Evolutionary conservation across 2,888 invertebrate genomes (phyloP).

Genomic region (Marronus borbonicus): DNA sequence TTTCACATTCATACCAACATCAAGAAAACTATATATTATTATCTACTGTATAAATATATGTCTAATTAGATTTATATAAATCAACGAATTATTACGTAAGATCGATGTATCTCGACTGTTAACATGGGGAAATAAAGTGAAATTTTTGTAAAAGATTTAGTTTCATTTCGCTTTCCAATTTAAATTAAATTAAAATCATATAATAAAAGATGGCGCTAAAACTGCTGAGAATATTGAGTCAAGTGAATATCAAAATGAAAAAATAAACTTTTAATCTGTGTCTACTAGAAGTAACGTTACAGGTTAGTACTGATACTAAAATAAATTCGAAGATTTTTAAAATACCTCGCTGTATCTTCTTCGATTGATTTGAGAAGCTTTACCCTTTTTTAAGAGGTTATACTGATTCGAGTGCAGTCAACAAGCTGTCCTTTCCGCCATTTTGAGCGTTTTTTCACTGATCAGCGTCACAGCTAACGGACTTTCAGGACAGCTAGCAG

Average conservation of each 20-base stretch:
- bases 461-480: constrained; percentile 1
- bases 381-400: constrained; percentile 1
- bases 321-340: background rate
- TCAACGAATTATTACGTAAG: constrained; percentile 50
- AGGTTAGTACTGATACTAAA: background rate
- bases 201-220: constrained; percentile 34
- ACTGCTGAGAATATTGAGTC: constrained; percentile 24
- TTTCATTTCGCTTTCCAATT: background rate
- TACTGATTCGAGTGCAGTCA: constrained; percentile 14
- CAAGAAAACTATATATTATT: constrained; percentile 2
- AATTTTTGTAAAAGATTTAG: constrained; percentile 44
- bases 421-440: constrained; percentile 50
- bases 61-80: constrained; percentile 49
- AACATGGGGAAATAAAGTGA: constrained; percentile 38
- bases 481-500: background rate
- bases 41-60: constrained; percentile 22
- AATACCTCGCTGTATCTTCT: background rate
- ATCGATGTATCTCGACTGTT: constrained; percentile 46
- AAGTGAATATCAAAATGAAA: constrained; percentile 44
- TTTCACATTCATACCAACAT: constrained; percentile 27
- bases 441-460: constrained; percentile 46
- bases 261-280: constrained; percentile 22
- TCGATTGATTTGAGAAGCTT: background rate
- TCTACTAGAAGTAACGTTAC: constrained; percentile 19
- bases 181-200: background rate